These are phyloP conservation scores for Sigmodon hispidus DNA, from an alignment of 2,113 vertebrate genomes.

Conservation along the genomic window DNA sequence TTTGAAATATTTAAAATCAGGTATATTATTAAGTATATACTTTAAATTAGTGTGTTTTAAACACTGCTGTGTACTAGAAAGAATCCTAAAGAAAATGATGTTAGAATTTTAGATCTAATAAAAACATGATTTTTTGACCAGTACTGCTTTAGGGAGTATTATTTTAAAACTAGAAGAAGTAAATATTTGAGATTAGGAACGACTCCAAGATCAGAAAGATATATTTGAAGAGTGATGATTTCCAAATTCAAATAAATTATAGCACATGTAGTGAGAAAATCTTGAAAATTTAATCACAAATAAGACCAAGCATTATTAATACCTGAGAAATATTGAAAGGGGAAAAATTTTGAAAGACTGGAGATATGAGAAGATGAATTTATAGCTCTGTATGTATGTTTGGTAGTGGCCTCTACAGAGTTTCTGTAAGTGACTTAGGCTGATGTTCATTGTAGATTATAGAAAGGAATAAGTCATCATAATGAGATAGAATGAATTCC, in stretches of 20 bases:
- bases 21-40: neutral
- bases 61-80: neutral
- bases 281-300: neutral
- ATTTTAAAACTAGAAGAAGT: conserved; percentile 27
- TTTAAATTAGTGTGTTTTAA: neutral
- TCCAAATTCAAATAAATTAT: conserved; percentile 32
- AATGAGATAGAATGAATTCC: neutral
- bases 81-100: conserved; percentile 26
- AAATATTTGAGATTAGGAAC: neutral
- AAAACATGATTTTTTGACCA: neutral
- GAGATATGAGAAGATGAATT: neutral
- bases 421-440: neutral
- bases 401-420: neutral
- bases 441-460: neutral
- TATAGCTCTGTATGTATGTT: neutral
- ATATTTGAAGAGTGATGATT: conserved; percentile 22
- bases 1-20: conserved; percentile 8
- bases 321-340: conserved; percentile 9
- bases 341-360: neutral
- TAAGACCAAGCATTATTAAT: neutral
- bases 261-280: neutral
- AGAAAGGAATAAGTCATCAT: neutral
- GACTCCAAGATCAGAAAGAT: conserved; percentile 29
- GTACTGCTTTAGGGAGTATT: neutral
- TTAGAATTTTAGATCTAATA: conserved; percentile 22